These are phyloP conservation scores for Prorops nasuta DNA, from an alignment of 1,140 invertebrate genomes.

Conservation along the genomic window DNA sequence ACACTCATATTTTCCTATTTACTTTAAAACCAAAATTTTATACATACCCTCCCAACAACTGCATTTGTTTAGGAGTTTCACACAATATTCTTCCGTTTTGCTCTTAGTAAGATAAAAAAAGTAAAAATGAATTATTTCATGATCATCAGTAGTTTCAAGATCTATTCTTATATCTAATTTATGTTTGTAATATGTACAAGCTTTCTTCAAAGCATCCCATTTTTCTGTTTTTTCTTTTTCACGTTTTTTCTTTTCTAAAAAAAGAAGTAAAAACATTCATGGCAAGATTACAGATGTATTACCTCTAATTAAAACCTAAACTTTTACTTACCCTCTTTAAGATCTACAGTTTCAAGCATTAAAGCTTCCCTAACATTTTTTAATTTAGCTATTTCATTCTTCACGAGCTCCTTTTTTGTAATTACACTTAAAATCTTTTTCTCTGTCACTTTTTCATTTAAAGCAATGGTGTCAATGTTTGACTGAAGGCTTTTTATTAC, in stretches of 20 bases:
- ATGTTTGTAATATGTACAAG: conserved; percentile 35
- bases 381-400: conserved; percentile 11
- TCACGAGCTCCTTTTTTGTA: conserved; percentile 18
- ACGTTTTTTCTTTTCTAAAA: conserved; percentile 4
- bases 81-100: conserved; percentile 35
- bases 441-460: conserved; percentile 31
- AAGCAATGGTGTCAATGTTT: conserved; percentile 17
- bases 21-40: conserved; percentile 1
- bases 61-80: conserved; percentile 20
- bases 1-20: conserved; percentile 10
- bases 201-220: conserved; percentile 40
- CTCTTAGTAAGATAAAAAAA: conserved; percentile 33
- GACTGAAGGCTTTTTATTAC: conserved; percentile 16
- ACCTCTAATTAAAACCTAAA: background rate
- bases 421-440: conserved; percentile 31
- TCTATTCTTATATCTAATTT: conserved; percentile 38
- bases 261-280: background rate
- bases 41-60: conserved; percentile 38
- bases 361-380: conserved; percentile 27
- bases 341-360: conserved; percentile 34
- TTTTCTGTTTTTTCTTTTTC: conserved; percentile 20
- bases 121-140: conserved; percentile 28
- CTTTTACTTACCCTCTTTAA: conserved; percentile 26
- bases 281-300: background rate
- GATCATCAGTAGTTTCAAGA: conserved; percentile 16